These are phyloP conservation scores for Limonius californicus DNA, from an alignment of 1,140 invertebrate genomes.

Conservation along the genomic window DNA sequence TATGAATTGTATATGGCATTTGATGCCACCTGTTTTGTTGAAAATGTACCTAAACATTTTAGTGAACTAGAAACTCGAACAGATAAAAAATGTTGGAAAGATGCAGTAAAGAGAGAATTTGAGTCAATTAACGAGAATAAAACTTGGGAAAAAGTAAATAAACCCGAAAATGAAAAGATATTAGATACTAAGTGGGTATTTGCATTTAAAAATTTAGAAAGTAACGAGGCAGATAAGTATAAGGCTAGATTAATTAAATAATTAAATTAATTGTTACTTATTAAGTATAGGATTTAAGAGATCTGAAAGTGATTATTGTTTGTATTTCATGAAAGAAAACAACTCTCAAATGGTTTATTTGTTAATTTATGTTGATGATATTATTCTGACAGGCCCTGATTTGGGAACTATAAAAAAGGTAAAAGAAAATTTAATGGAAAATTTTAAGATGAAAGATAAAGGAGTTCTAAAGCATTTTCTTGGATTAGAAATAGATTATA, in stretches of 20 bases:
- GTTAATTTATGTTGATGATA: too few species aligned
- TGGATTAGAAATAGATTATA: slow-evolving; percentile 15
- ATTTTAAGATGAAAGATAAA: too few species aligned
- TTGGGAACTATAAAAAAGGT: too few species aligned
- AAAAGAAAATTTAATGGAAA: neutral
- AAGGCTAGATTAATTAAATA: slow-evolving; percentile 47
- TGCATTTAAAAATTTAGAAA: slow-evolving; percentile 29
- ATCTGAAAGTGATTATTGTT: slow-evolving; percentile 26
- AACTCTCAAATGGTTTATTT: too few species aligned
- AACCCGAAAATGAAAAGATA: slow-evolving; percentile 32
- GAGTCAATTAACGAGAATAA: slow-evolving; percentile 44
- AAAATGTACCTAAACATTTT: slow-evolving; percentile 26
- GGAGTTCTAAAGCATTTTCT: slow-evolving; percentile 10
- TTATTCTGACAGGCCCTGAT: neutral
- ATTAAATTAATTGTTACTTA: too few species aligned
- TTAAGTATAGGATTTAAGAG: too few species aligned
- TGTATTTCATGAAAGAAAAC: slow-evolving; percentile 18
- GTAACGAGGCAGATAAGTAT: slow-evolving; percentile 33
- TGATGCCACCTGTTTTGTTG: too few species aligned
- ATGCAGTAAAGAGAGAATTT: slow-evolving; percentile 39
- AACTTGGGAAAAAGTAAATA: slow-evolving; percentile 41
- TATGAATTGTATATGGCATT: slow-evolving; percentile 28
- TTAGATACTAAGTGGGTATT: slow-evolving; percentile 46
- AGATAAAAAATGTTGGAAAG: slow-evolving; percentile 40
- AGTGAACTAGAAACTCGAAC: too few species aligned